Conservation (phyloP, 2,888 invertebrate genomes). For the Scaptomyza parva region DNA sequence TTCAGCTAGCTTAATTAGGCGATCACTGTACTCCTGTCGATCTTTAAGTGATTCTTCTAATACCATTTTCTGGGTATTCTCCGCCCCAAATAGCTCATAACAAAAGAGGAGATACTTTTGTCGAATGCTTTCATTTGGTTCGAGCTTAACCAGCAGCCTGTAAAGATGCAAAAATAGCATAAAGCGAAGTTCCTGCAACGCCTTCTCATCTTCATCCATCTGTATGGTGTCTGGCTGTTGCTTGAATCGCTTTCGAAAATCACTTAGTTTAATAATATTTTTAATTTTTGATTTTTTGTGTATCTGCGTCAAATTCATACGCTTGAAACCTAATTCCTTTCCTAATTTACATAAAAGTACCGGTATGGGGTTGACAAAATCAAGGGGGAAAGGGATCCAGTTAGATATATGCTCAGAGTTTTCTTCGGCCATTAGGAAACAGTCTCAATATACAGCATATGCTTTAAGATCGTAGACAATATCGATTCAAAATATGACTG, state of each 20-base stretch:
- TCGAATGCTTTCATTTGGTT: conserved; percentile 6
- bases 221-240: background rate
- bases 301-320: background rate
- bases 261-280: background rate
- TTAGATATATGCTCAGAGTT: background rate
- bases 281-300: background rate
- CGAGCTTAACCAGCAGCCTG: conserved; percentile 20
- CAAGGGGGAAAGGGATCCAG: background rate
- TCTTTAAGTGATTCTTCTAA: background rate
- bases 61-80: background rate
- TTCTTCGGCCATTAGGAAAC: conserved; percentile 1
- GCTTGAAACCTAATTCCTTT: conserved; percentile 1
- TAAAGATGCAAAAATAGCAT: conserved; percentile 41
- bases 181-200: conserved; percentile 10
- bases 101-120: conserved; percentile 20
- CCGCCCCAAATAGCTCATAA: conserved; percentile 24
- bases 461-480: background rate
- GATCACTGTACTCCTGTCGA: conserved; percentile 15
- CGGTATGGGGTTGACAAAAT: background rate
- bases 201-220: background rate
- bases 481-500: background rate
- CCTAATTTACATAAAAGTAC: background rate
- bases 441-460: background rate
- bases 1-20: conserved; percentile 6
- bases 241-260: conserved; percentile 33